Conservation (phyloP, 2,888 invertebrate genomes). For the Sinotaia quadrata region DNA sequence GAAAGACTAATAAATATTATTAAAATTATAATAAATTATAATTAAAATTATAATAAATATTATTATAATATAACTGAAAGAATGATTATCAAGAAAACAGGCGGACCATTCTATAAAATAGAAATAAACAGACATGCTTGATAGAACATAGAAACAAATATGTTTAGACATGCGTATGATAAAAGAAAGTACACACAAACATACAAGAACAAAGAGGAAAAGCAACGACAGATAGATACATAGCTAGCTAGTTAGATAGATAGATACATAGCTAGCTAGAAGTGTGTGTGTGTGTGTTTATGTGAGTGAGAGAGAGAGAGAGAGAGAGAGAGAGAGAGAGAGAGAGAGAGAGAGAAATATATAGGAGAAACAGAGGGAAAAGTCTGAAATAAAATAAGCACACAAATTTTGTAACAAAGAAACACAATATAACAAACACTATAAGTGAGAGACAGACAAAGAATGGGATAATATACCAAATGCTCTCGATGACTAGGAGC, state of each 20-base stretch:
- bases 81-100: too few relatives aligned
- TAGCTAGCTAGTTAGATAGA: neutral
- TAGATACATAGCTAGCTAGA: neutral
- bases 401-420: neutral
- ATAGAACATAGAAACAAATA: neutral
- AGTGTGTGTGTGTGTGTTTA: neutral
- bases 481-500: neutral
- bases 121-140: neutral
- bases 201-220: neutral
- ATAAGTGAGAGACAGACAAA: slow-evolving; percentile 11
- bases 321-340: slow-evolving; percentile 9
- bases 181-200: neutral
- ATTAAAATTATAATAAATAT: too few relatives aligned
- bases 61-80: too few relatives aligned
- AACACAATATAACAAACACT: neutral
- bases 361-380: neutral
- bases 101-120: neutral
- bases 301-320: neutral
- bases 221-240: neutral
- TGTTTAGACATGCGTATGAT: too few relatives aligned
- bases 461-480: neutral
- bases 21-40: too few relatives aligned
- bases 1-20: too few relatives aligned
- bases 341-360: slow-evolving; percentile 3
- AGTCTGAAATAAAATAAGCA: neutral